Evolutionary conservation across 2,797 vertebrate species (phyloP).

Genomic region (Platalea minor): DNA sequence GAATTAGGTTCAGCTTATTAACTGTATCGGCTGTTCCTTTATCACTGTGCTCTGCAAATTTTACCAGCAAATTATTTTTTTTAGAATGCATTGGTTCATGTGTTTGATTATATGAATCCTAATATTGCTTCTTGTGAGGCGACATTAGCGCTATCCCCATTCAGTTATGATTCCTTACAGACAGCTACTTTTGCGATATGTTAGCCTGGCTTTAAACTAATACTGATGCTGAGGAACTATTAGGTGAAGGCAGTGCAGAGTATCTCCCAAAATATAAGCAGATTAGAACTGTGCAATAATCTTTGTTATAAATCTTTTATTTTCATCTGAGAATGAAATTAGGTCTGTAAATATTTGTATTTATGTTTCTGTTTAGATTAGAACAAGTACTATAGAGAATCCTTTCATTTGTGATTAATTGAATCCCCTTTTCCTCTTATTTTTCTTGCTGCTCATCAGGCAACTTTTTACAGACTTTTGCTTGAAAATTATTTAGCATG

Average conservation of each 20-base stretch:
- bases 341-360: neutral
- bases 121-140: neutral
- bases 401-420: neutral
- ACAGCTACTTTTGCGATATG: neutral
- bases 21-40: neutral
- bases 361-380: neutral
- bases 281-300: neutral
- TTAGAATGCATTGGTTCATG: neutral
- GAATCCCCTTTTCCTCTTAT: neutral
- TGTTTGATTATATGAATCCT: neutral
- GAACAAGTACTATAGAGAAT: neutral
- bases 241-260: neutral
- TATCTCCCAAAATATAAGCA: neutral
- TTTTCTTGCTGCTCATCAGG: neutral
- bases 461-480: neutral
- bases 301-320: neutral
- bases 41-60: neutral
- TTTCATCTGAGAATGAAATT: neutral
- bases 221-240: neutral
- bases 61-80: neutral
- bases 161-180: neutral
- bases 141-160: neutral
- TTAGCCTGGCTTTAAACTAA: neutral
- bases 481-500: neutral
- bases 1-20: neutral